Base-by-base conservation (phyloP, 1,140 invertebrate genomes). In the Telenomus remus region DNA sequence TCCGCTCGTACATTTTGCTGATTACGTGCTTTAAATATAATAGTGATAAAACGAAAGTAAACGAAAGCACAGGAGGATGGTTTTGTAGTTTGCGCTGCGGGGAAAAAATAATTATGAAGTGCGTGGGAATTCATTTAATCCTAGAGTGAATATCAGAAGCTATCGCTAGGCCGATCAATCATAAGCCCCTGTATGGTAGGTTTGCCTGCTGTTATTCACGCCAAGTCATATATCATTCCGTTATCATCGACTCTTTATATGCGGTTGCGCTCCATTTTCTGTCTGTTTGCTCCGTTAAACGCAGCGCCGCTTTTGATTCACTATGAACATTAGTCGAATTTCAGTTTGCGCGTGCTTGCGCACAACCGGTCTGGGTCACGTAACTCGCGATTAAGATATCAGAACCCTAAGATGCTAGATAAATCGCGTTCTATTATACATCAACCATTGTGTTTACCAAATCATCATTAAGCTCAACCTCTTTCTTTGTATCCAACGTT, bases 161-260 rank as follows among this genome's bases (percentile, higher is more conserved):
- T 87, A 87, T 87, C 85, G 86, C 81, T 74, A 78, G 72, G 81
- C 82, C 85, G 80, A 87, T 86, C 85, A 87, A 87, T 87, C 86
- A 87, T 81, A 65, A 76, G 74, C 82, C 76, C 78, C 72, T 47
- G 64, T 73, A 75, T 75, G 69, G 66, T 77, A 78, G 69, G 48
- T 70, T 79, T 57, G 76, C 79, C 64, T 76, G 66, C 2, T 80
- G 80, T 81, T 84, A 83, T 84, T 85, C 84, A 83, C 84, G 74
- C 79, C 79, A 77, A 84, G 84, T 85, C 86, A 85, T 88, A 88
- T 88, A 88, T 88, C 87, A 88, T 88, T 87, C 84, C 85, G 87
- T 88, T 88, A 88, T 88, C 87, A 88, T 88, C 86, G 87, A 88
- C 86, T 88, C 87, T 88, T 88, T 88, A 88, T 88, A 88, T 86